Percentiles rank a stretch among this genome's conserved stretches.
Evolutionary conservation across 37 sponge, comb jelly and placozoan genomes (phyloP).

Genomic region (Cladorhizidae sp.): DNA sequence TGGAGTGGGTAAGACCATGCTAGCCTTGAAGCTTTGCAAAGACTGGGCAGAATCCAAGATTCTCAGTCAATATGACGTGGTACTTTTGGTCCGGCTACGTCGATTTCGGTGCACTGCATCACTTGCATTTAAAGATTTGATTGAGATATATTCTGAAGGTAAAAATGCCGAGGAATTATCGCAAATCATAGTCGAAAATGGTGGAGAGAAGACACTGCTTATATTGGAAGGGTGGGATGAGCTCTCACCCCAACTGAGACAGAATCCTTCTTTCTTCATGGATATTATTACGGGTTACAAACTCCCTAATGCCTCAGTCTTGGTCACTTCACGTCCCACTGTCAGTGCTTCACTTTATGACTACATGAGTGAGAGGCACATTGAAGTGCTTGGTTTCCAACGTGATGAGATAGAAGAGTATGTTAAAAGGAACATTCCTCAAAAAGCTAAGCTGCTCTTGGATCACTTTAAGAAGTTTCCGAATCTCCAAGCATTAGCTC

Average conservation of each 20-base stretch:
- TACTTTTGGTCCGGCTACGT: slow-evolving; percentile 18
- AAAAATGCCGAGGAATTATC: neutral
- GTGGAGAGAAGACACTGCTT: neutral
- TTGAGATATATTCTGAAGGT: neutral
- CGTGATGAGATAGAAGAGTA: neutral
- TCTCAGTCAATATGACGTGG: slow-evolving; percentile 15
- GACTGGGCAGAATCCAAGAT: slow-evolving; percentile 15
- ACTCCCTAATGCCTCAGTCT: slow-evolving; percentile 28
- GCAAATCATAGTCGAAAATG: neutral
- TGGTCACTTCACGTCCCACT: slow-evolving; percentile 41
- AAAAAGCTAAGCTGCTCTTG: neutral
- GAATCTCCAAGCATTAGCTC: slow-evolving; percentile 36
- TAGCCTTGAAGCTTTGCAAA: slow-evolving; percentile 29
- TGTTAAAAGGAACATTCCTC: neutral
- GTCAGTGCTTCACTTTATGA: slow-evolving; percentile 25
- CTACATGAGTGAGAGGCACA: slow-evolving; percentile 21
- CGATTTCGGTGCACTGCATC: neutral
- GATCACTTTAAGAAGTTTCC: slow-evolving; percentile 27
- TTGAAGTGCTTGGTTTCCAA: slow-evolving; percentile 35
- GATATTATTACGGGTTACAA: slow-evolving; percentile 17
- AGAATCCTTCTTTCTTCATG: slow-evolving; percentile 11
- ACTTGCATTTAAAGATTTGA: neutral
- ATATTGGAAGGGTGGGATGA: slow-evolving; percentile 52
- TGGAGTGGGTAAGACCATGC: slow-evolving; percentile 39
- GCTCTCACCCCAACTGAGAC: slow-evolving; percentile 10